Evolutionary conservation across 2,113 vertebrate species (phyloP).

Genomic region (Tautogolabrus adspersus): DNA sequence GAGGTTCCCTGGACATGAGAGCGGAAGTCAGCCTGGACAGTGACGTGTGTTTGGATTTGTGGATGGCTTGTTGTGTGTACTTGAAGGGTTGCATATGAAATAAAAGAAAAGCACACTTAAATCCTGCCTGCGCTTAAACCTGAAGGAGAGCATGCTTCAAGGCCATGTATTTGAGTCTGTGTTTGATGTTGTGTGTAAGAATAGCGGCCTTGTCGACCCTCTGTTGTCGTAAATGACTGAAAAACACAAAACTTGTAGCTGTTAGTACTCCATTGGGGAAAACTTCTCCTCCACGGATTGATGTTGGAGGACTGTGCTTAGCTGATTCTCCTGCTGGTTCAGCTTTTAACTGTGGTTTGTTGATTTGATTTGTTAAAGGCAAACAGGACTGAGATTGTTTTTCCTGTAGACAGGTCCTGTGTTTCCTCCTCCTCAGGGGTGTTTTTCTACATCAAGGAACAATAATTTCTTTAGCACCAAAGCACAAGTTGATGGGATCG

Average conservation of each 20-base stretch:
- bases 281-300: slow-evolving; percentile 4
- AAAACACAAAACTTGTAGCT: no score
- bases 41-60: background rate
- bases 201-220: slow-evolving; percentile 4
- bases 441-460: background rate
- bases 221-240: background rate
- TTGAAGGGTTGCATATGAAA: background rate
- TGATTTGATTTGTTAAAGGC: slow-evolving; percentile 18
- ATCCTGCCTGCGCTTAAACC: background rate
- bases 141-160: slow-evolving; percentile 15
- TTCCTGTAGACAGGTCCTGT: slow-evolving; percentile 2
- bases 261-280: background rate
- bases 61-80: background rate
- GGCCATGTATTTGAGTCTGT: slow-evolving; percentile 3
- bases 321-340: slow-evolving; percentile 19
- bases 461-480: no score
- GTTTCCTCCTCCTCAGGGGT: background rate
- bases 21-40: background rate
- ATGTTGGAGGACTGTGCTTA: slow-evolving; percentile 15
- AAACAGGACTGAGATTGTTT: background rate
- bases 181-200: background rate
- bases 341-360: slow-evolving; percentile 24
- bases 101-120: background rate
- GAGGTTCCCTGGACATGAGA: slow-evolving; percentile 27
- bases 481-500: no score